Conservation (phyloP, 1,140 invertebrate species). For the Neodiprion virginianus region DNA sequence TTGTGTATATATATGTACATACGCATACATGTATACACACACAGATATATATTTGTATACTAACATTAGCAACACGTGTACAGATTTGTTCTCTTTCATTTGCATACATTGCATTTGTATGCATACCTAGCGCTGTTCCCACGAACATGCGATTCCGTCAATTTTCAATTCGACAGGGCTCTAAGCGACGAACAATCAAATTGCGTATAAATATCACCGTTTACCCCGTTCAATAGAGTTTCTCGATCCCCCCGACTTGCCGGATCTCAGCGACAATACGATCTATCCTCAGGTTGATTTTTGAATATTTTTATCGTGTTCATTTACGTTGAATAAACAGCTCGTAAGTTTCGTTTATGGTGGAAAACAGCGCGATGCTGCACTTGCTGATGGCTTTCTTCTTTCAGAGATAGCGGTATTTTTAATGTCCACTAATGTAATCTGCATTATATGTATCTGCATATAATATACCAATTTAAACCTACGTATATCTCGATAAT, state of each 20-base stretch:
- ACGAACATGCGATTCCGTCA: background rate
- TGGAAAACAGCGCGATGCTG: too few relatives aligned
- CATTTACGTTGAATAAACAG: too few relatives aligned
- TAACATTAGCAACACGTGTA: background rate
- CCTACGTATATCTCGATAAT: constrained; percentile 8
- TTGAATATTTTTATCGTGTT: background rate
- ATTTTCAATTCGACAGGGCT: background rate
- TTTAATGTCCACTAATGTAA: background rate
- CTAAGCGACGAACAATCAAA: too few relatives aligned
- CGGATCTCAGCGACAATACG: background rate
- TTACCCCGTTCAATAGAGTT: too few relatives aligned
- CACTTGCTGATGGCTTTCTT: background rate
- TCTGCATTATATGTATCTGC: background rate
- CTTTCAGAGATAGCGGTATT: background rate
- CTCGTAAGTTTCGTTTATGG: too few relatives aligned
- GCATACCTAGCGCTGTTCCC: background rate
- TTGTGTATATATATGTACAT: too few relatives aligned
- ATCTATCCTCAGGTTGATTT: background rate
- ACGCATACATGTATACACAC: too few relatives aligned
- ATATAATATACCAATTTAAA: background rate
- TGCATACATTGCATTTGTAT: background rate
- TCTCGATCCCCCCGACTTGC: background rate
- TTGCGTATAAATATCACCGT: too few relatives aligned
- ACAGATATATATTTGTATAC: background rate
- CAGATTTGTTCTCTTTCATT: background rate